Base-by-base conservation (phyloP, 2,113 vertebrate species). In the Deroptyus accipitrinus region DNA sequence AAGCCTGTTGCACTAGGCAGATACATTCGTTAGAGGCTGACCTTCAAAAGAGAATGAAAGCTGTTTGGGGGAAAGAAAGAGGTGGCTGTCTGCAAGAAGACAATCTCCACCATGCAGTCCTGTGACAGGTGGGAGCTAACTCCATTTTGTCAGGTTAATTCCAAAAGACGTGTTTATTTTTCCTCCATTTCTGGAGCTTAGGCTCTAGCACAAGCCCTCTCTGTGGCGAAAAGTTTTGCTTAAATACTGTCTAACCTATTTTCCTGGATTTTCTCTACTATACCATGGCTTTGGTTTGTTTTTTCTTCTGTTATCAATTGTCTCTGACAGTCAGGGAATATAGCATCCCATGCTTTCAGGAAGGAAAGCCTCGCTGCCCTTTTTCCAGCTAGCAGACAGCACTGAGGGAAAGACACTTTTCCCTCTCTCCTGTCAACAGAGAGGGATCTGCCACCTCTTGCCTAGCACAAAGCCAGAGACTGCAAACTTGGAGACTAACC, bases 141-240 rank as follows among this genome's bases (percentile, higher is more conserved):
- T 84, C 39, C 55, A 61, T 79, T 87, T 85, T 69, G 17, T 44
- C 81, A 86, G 74, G 78, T 85, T 82, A 89, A 48, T 84, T 97
- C 57, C 57, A 91, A 87, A 96, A 82, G 44, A n/a, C 52, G 37
- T 76, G 69, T 86, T 86, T 78, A 41, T 92, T 83, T 86, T 68
- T n/a, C 42, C 35, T 70, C 61, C 11, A 33, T 66, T 79, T 84
- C 68, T 88, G 73, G 52, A 81, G 52, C 44, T 82, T 79, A 5
- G 11, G 42, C 64, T 83, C 61, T 67, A 83, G 73, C 0, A 0
- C 41, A 70, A 90, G n/a, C 42, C 30, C 33, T 44, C 39, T 85
- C 49, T 48, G 57, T 1, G 3, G 54, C 16, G 33, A 92, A 62
- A 93, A 92, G 68, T 86, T 88, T 22, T 79, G 24, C 66, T 84